Percentiles rank a stretch among this genome's conserved stretches.
Evolutionary conservation across 2,888 invertebrate species (phyloP).

Genomic region (Habroteleia sp.): DNA sequence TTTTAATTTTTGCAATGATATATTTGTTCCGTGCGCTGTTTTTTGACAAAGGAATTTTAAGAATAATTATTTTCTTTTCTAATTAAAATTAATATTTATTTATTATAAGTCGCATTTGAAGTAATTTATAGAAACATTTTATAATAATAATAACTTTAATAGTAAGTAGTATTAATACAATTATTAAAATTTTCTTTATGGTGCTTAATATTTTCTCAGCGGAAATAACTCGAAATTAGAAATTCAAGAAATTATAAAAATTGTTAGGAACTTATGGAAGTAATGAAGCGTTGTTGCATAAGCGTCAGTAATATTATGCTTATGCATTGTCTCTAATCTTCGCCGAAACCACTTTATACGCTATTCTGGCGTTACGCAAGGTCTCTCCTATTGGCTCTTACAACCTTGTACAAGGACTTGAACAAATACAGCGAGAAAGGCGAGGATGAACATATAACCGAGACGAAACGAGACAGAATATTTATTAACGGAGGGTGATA

Average conservation of each 20-base stretch:
- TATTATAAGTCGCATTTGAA: too few relatives aligned
- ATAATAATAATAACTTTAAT: too few relatives aligned
- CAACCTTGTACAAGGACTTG: conserved; percentile 55
- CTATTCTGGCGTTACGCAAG: conserved; percentile 48
- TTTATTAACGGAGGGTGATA: conserved; percentile 56
- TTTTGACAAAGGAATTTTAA: too few relatives aligned
- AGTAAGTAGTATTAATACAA: too few relatives aligned
- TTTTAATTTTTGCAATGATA: too few relatives aligned
- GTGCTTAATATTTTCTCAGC: too few relatives aligned
- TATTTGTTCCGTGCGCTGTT: too few relatives aligned
- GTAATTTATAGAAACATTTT: too few relatives aligned
- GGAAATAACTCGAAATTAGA: too few relatives aligned
- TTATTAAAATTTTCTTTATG: too few relatives aligned
- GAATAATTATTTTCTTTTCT: too few relatives aligned
- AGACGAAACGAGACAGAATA: conserved; percentile 55
- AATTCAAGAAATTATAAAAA: not conserved
- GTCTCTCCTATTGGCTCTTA: conserved; percentile 19
- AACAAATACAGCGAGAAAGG: conserved; percentile 39
- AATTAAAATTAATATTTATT: too few relatives aligned
- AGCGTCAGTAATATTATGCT: conserved; percentile 39
- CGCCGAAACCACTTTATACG: conserved; percentile 49
- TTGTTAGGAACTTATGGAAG: not conserved
- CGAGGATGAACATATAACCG: conserved; percentile 47
- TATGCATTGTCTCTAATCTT: conserved; percentile 44
- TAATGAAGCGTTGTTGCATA: conserved; percentile 36